Evolutionary conservation across 2,888 invertebrate species (phyloP).

Genomic region (Lycophotia porphyrea): DNA sequence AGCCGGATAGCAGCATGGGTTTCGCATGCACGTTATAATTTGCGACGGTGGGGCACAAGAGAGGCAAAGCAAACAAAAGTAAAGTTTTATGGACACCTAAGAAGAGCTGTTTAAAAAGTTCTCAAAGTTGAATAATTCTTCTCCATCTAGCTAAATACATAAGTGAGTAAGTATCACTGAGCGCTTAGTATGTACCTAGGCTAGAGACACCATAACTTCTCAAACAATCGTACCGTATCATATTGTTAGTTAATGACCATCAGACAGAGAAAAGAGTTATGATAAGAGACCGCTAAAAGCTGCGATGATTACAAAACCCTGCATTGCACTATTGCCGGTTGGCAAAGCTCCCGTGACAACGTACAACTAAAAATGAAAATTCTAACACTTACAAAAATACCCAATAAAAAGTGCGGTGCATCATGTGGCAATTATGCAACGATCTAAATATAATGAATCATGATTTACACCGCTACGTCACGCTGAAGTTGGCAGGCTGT

Average conservation of each 20-base stretch:
- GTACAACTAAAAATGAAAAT: slow-evolving; percentile 38
- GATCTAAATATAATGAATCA: slow-evolving; percentile 70
- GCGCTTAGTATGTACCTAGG: neutral
- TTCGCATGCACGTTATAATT: neutral
- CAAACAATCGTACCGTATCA: neutral
- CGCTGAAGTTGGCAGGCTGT: slow-evolving; percentile 57
- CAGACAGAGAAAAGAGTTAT: neutral
- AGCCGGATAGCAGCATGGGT: neutral
- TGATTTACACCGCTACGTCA: slow-evolving; percentile 65
- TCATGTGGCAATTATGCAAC: slow-evolving; percentile 69
- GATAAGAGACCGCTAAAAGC: neutral
- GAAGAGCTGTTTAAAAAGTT: neutral
- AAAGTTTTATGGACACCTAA: neutral
- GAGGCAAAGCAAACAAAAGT: neutral
- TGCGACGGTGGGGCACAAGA: neutral
- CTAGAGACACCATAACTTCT: neutral
- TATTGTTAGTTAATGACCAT: neutral
- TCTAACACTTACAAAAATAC: slow-evolving; percentile 38
- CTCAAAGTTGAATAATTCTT: neutral
- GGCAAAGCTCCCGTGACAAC: slow-evolving; percentile 27
- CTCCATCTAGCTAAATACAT: neutral
- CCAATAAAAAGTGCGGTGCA: slow-evolving; percentile 50
- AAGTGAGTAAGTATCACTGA: no score
- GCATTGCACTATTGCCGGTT: neutral
- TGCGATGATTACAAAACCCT: neutral